Evolutionary conservation across 2,113 vertebrate genomes (phyloP).

Genomic region (Hemichromis elongatus): DNA sequence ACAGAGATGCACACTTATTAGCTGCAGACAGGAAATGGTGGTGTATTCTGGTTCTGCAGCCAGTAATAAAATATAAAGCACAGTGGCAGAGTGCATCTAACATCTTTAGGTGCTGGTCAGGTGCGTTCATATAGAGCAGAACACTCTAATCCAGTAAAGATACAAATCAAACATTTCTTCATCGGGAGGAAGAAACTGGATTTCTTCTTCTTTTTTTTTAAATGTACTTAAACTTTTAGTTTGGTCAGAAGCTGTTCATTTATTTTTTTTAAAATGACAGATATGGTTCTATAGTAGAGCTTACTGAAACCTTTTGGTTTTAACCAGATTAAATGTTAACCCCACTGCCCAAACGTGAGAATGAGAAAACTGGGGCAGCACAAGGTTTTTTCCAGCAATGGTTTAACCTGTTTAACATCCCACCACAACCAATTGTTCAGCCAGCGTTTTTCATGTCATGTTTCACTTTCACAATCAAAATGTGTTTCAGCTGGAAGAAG

Average conservation of each 20-base stretch:
- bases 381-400: neutral
- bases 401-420: neutral
- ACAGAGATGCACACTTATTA: neutral
- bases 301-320: neutral
- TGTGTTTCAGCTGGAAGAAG: conserved; percentile 76
- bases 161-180: neutral
- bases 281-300: neutral
- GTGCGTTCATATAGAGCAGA: neutral
- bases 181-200: neutral
- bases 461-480: neutral
- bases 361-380: neutral
- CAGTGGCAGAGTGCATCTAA: neutral
- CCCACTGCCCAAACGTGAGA: neutral
- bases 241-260: neutral
- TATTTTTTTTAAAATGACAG: neutral
- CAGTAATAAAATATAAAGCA: neutral
- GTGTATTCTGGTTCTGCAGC: neutral
- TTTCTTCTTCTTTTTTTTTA: neutral
- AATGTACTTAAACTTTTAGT: neutral
- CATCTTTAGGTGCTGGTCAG: neutral
- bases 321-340: neutral
- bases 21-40: neutral
- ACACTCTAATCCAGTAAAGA: neutral
- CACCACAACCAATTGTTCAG: neutral
- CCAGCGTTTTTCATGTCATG: neutral